Evolutionary conservation across 1,140 invertebrate species (phyloP).

Genomic region (Riptortus pedestris): DNA sequence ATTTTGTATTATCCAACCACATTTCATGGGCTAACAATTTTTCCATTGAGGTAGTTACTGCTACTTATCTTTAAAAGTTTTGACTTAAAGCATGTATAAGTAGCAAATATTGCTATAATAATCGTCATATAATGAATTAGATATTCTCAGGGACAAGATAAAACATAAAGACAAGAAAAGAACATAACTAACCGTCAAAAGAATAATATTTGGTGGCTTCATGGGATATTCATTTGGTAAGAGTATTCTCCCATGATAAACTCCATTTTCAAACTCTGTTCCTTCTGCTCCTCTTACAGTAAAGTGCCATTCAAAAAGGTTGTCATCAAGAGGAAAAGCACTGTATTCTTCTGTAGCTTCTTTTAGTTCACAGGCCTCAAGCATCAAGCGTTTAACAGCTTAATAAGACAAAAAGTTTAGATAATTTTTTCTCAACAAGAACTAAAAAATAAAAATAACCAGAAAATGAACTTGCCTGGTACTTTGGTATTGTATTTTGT

Average conservation of each 20-base stretch:
- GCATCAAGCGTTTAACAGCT: conserved; percentile 90
- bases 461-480: conserved; percentile 28
- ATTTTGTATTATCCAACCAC: too few species aligned
- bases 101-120: too few species aligned
- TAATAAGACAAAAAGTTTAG: conserved; percentile 29
- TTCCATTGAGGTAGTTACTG: too few species aligned
- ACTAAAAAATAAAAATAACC: conserved; percentile 5
- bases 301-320: conserved; percentile 97
- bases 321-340: conserved; percentile 86
- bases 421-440: background rate
- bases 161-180: background rate
- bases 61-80: too few species aligned
- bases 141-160: too few species aligned
- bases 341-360: conserved; percentile 82
- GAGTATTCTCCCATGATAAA: conserved; percentile 86
- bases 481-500: conserved; percentile 32
- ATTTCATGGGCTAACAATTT: too few species aligned
- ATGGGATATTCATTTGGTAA: conserved; percentile 90
- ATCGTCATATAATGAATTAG: too few species aligned
- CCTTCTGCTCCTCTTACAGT: conserved; percentile 79
- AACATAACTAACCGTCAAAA: conserved; percentile 62
- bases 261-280: conserved; percentile 78
- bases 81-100: too few species aligned
- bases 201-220: conserved; percentile 93
- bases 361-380: conserved; percentile 77